phyloP scores from a whole-genome alignment of 2,113 vertebrate species.

The Centropus bengalensis region DNA sequence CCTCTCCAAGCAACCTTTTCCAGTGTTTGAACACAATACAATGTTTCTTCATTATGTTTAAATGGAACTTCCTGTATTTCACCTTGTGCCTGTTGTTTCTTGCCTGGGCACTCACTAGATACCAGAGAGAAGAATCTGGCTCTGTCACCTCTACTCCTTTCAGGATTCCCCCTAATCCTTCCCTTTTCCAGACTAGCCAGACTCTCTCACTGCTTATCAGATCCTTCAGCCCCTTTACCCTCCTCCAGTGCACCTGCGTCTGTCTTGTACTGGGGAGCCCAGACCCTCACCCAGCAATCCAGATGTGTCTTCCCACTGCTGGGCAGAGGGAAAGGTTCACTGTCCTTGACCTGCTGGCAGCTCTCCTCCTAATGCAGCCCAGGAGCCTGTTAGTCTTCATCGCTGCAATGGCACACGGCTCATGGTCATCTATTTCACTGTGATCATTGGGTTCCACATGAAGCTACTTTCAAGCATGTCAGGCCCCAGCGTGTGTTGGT shows the following conservation, averaged over 20 bases:
- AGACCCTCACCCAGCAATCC: background rate
- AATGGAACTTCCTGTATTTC: background rate
- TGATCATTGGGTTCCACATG: background rate
- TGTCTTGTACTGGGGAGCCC: background rate
- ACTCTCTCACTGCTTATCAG: background rate
- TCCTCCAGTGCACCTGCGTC: accelerated
- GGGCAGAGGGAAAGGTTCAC: background rate
- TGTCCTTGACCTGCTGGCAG: background rate
- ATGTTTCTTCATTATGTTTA: background rate
- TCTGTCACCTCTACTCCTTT: background rate
- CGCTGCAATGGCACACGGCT: background rate
- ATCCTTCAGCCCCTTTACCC: background rate
- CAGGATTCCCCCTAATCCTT: background rate
- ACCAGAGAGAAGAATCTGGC: background rate
- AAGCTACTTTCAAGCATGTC: background rate
- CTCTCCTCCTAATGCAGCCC: background rate
- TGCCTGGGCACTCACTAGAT: background rate
- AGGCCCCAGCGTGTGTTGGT: background rate
- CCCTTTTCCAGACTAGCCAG: background rate
- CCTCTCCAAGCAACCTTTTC: background rate
- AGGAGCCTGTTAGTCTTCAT: background rate
- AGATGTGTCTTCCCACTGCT: background rate
- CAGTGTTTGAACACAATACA: background rate
- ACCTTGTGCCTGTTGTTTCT: background rate
- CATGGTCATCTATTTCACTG: background rate